A percentile compares a stretch with the other conserved stretches of the same genome.
These are phyloP conservation scores for Narcine bancroftii DNA, from an alignment of 2,113 vertebrate genomes.

Conservation along the genomic window DNA sequence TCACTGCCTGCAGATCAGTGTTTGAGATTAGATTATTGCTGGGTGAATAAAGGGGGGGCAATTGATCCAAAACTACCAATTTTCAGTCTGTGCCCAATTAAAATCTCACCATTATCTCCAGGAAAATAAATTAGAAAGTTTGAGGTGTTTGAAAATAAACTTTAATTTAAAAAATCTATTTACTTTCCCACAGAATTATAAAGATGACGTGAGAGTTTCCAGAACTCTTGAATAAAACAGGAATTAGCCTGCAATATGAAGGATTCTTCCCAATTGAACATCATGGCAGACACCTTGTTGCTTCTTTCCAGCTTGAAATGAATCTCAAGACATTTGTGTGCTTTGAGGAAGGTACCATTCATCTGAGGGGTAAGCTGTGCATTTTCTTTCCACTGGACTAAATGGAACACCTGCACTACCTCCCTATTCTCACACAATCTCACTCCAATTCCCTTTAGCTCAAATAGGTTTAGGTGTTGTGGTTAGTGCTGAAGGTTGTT, in stretches of 20 bases:
- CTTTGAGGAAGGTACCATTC: not conserved
- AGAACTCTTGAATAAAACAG: conserved; percentile 8
- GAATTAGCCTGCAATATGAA: conserved; percentile 9
- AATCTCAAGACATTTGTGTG: not conserved
- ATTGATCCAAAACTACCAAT: not conserved
- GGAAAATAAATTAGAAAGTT: not conserved
- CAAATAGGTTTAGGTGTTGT: too few relatives aligned
- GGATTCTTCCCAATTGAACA: not conserved
- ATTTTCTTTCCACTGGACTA: conserved; percentile 1
- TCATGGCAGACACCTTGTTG: not conserved
- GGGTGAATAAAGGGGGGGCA: not conserved
- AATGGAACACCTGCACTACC: not conserved
- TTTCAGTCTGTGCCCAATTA: not conserved
- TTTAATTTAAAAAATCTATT: not conserved
- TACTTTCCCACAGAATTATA: conserved; percentile 9
- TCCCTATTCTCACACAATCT: too few relatives aligned
- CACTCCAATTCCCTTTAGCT: too few relatives aligned
- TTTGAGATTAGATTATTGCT: not conserved
- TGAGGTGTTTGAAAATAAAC: not conserved
- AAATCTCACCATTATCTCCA: not conserved
- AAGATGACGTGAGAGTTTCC: not conserved
- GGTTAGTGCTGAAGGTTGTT: too few relatives aligned
- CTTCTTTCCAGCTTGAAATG: not conserved
- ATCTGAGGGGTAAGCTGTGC: not conserved
- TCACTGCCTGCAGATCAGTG: not conserved